phyloP scores from a whole-genome alignment of 2,113 vertebrate species.

The Holacanthus passer region DNA sequence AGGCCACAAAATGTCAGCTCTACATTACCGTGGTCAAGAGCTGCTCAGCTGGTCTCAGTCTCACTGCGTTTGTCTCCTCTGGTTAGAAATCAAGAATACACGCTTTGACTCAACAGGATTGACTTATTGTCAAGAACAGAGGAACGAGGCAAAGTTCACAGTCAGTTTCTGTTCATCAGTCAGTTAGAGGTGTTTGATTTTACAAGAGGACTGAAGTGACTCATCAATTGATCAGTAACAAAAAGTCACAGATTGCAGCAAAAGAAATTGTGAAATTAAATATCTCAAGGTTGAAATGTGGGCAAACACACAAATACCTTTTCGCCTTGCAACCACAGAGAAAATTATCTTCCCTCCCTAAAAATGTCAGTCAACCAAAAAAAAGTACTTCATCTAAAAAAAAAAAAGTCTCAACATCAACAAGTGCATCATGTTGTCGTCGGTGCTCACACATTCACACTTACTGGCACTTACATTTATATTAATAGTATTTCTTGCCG shows the following conservation, averaged over 20 bases:
- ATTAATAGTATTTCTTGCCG: background rate
- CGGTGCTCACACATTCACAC: too few relatives aligned
- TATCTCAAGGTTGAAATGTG: background rate
- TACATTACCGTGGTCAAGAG: constrained; percentile 7
- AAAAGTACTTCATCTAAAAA: too few relatives aligned
- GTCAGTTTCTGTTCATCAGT: background rate
- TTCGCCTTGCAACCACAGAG: too few relatives aligned
- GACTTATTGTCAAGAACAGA: background rate
- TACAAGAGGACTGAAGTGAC: background rate
- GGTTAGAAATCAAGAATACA: constrained; percentile 3
- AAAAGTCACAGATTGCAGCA: background rate
- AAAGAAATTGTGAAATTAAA: background rate
- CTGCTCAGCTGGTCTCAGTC: constrained; percentile 19
- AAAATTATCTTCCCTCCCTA: background rate
- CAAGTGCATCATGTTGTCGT: too few relatives aligned
- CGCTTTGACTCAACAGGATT: background rate
- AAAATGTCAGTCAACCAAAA: too few relatives aligned
- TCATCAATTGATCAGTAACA: background rate
- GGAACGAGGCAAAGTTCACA: background rate
- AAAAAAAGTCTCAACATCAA: too few relatives aligned
- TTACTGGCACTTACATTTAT: too few relatives aligned
- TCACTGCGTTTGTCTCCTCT: background rate
- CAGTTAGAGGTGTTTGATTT: background rate
- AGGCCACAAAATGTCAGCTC: background rate
- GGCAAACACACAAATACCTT: too few relatives aligned